Base-by-base conservation (phyloP, 2,113 vertebrate genomes). In the Montifringilla adamsi region DNA sequence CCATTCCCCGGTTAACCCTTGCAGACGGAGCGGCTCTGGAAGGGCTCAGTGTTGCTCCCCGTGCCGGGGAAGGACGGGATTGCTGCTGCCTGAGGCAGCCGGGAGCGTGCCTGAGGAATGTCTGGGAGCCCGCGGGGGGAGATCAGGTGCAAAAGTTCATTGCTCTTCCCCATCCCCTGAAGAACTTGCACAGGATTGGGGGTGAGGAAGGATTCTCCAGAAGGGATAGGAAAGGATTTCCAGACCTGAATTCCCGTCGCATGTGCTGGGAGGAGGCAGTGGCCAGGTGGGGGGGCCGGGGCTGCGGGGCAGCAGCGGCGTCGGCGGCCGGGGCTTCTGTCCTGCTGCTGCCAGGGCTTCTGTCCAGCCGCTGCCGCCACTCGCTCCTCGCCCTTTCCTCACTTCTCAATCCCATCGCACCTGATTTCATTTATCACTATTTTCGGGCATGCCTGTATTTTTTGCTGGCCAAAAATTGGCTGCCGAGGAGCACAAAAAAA, bases 111-210 rank as follows among this genome's bases (percentile, higher is more conserved):
- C 67, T 27, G 6, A 43, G 63, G 41, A 39, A 43, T 13, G 68
- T 4, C 77, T 77, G 88, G 30, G 33, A 58, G 43, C 10, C 74
- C 9, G 74, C 18, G 13, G n/a, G 66, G 43, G 58, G 39, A 44
- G 52, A 78, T 4, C 27, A 21, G 47, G 58, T 31, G 83, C 30
- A 63, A 93, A 95, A 97, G 96, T 98, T 97, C 84, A 43, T 52
- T 10, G 16, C 64, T 75, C 62, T 50, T 20, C 43, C 82, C 55
- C n/a, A 59, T 85, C 21, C 84, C 53, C 75, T 33, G 90, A 81
- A 90, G 85, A 92, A 90, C 88, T 75, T 60, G 89, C 64, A 19
- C 50, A 41, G 90, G 75, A 10, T 11, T 53, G 55, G 80, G 75
- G 76, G 53, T 55, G 31, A 82, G 88, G 43, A n/a, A 18, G 31